A percentile compares a stretch with the other conserved stretches of the same genome.
Conservation (phyloP, 2,888 invertebrate genomes). For the Malacosoma neustria region DNA sequence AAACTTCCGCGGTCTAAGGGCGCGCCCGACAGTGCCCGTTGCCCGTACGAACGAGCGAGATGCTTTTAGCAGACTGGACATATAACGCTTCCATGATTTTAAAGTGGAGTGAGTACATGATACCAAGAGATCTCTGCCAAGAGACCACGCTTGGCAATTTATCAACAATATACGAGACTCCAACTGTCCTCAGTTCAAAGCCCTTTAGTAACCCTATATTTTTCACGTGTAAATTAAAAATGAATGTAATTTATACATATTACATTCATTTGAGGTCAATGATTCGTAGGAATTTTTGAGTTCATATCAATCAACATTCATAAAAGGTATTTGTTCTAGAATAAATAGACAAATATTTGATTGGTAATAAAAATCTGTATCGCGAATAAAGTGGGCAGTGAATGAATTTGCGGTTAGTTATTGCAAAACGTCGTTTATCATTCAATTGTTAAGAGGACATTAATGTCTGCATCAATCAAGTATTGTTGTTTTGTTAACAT, state of each 20-base stretch:
- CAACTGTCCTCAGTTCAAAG: conserved; percentile 5
- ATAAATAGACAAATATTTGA: conserved; percentile 19
- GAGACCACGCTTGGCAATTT: conserved; percentile 15
- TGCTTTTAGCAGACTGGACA: conserved; percentile 60
- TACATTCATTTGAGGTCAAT: neutral
- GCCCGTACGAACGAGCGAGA: conserved; percentile 42
- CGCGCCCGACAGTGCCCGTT: conserved; percentile 28
- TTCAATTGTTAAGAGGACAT: conserved; percentile 48
- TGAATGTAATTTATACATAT: no score
- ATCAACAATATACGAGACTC: conserved; percentile 12
- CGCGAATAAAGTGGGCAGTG: conserved; percentile 36
- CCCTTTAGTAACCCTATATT: neutral
- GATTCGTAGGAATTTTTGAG: conserved; percentile 1
- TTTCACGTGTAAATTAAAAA: neutral
- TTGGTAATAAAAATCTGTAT: conserved; percentile 36
- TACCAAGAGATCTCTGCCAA: conserved; percentile 26
- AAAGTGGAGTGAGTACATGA: conserved; percentile 34
- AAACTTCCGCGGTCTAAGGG: conserved; percentile 26
- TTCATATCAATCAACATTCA: conserved; percentile 4
- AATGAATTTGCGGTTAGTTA: conserved; percentile 33
- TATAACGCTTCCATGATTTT: conserved; percentile 40
- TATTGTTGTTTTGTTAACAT: conserved; percentile 29
- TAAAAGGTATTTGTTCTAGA: conserved; percentile 7
- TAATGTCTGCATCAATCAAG: conserved; percentile 47
- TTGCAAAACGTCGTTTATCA: conserved; percentile 53